Evolutionary conservation across 2,888 invertebrate species (phyloP).

Genomic region (Tillus elongatus): DNA sequence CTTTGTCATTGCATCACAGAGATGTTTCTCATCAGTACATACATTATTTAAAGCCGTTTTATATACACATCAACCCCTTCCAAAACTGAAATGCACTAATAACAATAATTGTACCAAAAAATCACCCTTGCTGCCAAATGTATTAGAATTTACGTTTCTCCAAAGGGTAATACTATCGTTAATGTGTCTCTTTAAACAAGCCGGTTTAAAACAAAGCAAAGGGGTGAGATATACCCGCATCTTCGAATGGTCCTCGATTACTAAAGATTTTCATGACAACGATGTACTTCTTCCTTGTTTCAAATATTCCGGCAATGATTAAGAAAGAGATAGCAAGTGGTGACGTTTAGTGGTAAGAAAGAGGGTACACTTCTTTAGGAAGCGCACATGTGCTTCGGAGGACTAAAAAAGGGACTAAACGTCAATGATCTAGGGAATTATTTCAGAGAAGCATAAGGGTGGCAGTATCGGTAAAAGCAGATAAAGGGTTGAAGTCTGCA

Average conservation of each 20-base stretch:
- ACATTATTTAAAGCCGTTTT: no score
- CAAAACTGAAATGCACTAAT: slow-evolving; percentile 18
- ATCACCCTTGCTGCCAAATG: slow-evolving; percentile 31
- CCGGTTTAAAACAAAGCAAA: slow-evolving; percentile 35
- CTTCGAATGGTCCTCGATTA: slow-evolving; percentile 21
- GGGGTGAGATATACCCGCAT: slow-evolving; percentile 32
- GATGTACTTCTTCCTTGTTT: slow-evolving; percentile 5
- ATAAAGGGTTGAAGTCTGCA: slow-evolving; percentile 34
- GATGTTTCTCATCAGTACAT: no score
- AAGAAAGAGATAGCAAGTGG: slow-evolving; percentile 13
- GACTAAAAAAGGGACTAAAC: slow-evolving; percentile 38
- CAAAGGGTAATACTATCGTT: slow-evolving; percentile 35
- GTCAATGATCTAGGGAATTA: slow-evolving; percentile 39
- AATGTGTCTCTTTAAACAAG: slow-evolving; percentile 36
- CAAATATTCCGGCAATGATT: slow-evolving; percentile 12
- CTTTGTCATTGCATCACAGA: slow-evolving; percentile 5
- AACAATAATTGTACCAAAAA: slow-evolving; percentile 31
- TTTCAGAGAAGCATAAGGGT: slow-evolving; percentile 36
- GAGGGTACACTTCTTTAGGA: slow-evolving; percentile 24
- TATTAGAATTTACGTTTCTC: slow-evolving; percentile 40
- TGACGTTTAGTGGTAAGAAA: no score
- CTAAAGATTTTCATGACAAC: slow-evolving; percentile 3
- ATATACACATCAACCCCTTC: slow-evolving; percentile 11
- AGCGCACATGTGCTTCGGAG: slow-evolving; percentile 34
- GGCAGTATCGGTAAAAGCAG: slow-evolving; percentile 36